phyloP scores from a whole-genome alignment of 2,797 vertebrate species.

The Aphelocoma californica region DNA sequence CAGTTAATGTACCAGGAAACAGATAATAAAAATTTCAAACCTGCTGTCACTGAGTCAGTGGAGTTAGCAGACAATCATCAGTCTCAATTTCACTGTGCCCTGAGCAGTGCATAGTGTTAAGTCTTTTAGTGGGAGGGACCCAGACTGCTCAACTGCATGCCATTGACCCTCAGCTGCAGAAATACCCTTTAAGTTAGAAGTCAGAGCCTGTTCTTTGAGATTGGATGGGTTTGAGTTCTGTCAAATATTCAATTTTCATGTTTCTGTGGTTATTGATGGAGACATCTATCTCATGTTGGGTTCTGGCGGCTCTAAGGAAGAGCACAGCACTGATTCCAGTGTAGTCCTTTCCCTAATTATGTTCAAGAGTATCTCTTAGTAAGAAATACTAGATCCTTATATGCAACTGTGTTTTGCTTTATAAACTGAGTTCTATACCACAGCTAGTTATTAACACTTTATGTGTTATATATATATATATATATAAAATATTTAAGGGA shows the following conservation, averaged over 20 bases:
- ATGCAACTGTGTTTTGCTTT: neutral
- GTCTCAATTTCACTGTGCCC: neutral
- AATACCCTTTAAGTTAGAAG: neutral
- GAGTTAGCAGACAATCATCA: neutral
- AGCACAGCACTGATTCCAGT: neutral
- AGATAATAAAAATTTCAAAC: conserved; percentile 16
- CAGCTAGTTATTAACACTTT: neutral
- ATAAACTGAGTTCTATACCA: neutral
- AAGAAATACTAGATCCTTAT: neutral
- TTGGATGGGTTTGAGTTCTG: neutral
- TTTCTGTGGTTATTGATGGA: neutral
- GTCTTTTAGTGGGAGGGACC: neutral
- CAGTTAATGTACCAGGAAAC: conserved; percentile 25
- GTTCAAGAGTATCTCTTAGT: neutral
- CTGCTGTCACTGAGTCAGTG: neutral
- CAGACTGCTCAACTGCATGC: neutral
- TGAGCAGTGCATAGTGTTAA: neutral
- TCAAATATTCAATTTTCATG: neutral
- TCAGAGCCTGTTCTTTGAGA: neutral
- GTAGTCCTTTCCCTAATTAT: neutral
- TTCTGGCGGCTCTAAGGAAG: neutral
- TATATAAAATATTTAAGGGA: neutral
- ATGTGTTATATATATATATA: no score
- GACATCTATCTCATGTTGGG: neutral
- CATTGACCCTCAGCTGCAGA: neutral